Conservation (phyloP, 2,113 vertebrate genomes). For the Leptobrachium ailaonicum region DNA sequence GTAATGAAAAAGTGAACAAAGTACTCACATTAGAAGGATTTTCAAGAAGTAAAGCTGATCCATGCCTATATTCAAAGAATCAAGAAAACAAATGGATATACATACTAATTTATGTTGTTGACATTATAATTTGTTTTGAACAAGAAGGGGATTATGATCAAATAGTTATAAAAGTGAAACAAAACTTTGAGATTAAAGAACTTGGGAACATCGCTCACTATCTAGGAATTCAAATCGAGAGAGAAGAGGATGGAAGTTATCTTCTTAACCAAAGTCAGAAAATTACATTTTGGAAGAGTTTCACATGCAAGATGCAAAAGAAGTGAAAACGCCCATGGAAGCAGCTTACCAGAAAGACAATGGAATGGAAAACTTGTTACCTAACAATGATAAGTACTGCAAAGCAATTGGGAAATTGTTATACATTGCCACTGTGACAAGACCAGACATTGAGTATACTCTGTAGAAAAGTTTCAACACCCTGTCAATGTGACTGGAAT, state of each 20-base stretch:
- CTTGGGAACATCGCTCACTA: background rate
- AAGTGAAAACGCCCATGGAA: constrained; percentile 11
- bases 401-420: background rate
- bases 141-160: background rate
- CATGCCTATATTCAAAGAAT: background rate
- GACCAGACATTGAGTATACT: background rate
- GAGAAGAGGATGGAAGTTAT: background rate
- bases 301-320: constrained; percentile 10
- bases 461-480: background rate
- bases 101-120: background rate
- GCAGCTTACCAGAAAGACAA: background rate
- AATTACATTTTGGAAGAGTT: background rate
- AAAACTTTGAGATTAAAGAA: too few relatives aligned
- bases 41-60: constrained; percentile 1
- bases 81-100: constrained; percentile 1
- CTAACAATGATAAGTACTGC: constrained; percentile 10
- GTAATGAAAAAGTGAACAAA: constrained; percentile 5
- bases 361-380: constrained; percentile 10
- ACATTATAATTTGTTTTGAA: background rate
- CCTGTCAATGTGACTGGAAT: background rate
- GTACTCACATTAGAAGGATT: background rate
- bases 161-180: too few relatives aligned
- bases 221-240: background rate
- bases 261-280: background rate
- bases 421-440: background rate